These are phyloP conservation scores for Bufo gargarizans DNA, from an alignment of 2,113 vertebrate genomes.

Conservation along the genomic window DNA sequence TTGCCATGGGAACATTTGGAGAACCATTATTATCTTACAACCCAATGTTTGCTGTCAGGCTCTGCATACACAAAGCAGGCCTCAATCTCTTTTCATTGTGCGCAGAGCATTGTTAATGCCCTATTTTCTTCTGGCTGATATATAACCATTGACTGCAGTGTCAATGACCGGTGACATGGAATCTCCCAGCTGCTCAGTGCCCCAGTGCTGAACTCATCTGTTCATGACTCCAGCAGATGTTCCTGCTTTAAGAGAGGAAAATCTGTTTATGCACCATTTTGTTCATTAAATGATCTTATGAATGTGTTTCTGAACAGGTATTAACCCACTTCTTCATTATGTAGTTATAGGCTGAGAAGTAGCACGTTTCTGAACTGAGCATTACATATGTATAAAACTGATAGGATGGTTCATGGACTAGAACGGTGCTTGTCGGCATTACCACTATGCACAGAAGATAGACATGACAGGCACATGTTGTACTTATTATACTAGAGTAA, in stretches of 20 bases:
- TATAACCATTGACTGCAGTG: slow-evolving; percentile 61
- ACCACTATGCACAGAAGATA: too few relatives aligned
- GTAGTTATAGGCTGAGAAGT: background rate
- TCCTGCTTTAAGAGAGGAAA: slow-evolving; percentile 58
- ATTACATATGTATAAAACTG: background rate
- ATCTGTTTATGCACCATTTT: slow-evolving; percentile 8
- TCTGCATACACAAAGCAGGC: slow-evolving; percentile 12
- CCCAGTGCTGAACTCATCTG: slow-evolving; percentile 67
- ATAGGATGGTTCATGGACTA: background rate
- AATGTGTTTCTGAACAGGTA: slow-evolving; percentile 50
- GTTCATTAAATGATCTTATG: slow-evolving; percentile 57
- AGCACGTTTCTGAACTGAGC: background rate
- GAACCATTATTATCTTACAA: background rate
- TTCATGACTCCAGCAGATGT: slow-evolving; percentile 63
- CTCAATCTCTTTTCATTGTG: slow-evolving; percentile 48
- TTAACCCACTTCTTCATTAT: slow-evolving; percentile 34
- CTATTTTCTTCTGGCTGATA: slow-evolving; percentile 70
- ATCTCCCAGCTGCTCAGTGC: slow-evolving; percentile 60
- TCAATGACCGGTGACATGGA: slow-evolving; percentile 64
- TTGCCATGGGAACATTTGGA: background rate
- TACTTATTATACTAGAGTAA: background rate
- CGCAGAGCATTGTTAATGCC: slow-evolving; percentile 37
- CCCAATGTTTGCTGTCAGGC: slow-evolving; percentile 7
- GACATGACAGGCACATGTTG: background rate
- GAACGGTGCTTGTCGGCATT: too few relatives aligned